Conservation (phyloP, 2,113 vertebrate genomes). For the Ailuropoda melanoleuca region DNA sequence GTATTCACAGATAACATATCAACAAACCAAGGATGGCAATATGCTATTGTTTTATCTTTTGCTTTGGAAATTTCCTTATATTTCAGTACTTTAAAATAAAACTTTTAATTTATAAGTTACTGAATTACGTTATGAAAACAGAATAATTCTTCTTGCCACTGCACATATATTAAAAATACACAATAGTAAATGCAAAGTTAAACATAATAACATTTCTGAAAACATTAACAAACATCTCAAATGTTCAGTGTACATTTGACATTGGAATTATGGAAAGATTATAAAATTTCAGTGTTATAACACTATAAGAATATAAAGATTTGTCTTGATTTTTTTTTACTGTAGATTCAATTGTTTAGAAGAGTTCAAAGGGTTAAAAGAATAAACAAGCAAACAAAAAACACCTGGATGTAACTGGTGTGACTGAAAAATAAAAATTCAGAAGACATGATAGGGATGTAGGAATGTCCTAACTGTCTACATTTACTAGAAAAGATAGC, state of each 20-base stretch:
- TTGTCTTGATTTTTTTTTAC: slow-evolving; percentile 32
- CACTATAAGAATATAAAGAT: background rate
- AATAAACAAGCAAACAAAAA: background rate
- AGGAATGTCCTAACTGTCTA: background rate
- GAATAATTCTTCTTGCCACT: background rate
- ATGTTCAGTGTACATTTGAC: background rate
- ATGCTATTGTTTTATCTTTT: slow-evolving; percentile 15
- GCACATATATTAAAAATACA: slow-evolving; percentile 26
- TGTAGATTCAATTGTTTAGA: slow-evolving; percentile 14
- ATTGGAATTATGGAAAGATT: slow-evolving; percentile 5
- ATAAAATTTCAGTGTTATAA: background rate
- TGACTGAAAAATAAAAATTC: slow-evolving; percentile 43
- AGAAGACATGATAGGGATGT: background rate
- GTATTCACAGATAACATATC: background rate
- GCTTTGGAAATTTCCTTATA: background rate
- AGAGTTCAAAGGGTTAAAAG: slow-evolving; percentile 12
- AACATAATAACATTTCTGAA: slow-evolving; percentile 1
- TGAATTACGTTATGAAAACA: slow-evolving; percentile 42
- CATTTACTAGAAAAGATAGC: background rate
- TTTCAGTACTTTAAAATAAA: slow-evolving; percentile 16
- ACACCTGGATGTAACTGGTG: background rate
- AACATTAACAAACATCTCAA: slow-evolving; percentile 12
- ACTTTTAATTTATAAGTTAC: background rate
- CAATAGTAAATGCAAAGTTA: slow-evolving; percentile 15
- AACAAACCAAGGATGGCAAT: background rate